Conservation (phyloP, 1,140 invertebrate genomes). For the Prorops nasuta region DNA sequence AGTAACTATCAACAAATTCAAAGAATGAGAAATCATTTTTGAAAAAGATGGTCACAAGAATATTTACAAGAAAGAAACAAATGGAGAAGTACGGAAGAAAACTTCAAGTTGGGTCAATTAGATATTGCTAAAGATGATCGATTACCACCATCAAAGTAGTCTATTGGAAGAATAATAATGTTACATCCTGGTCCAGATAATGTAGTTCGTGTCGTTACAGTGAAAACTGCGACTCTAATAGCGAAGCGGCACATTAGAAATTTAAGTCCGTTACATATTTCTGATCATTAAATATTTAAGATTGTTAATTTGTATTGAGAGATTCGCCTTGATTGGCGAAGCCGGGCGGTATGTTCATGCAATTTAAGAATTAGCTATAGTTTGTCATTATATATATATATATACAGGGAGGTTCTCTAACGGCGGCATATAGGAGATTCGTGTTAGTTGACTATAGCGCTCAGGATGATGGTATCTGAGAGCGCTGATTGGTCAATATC, state of each 20-base stretch:
- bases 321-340: conserved; percentile 31
- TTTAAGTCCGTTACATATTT: too few relatives aligned
- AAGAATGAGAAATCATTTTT: neutral
- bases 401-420: too few relatives aligned
- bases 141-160: neutral
- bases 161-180: neutral
- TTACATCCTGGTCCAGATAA: neutral
- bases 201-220: neutral
- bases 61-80: neutral
- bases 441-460: too few relatives aligned
- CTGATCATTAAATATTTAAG: neutral
- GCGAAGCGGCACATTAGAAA: too few relatives aligned
- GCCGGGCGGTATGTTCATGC: conserved; percentile 10
- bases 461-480: too few relatives aligned
- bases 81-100: neutral
- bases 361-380: too few relatives aligned
- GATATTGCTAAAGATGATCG: neutral
- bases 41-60: neutral
- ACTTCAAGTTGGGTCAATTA: neutral
- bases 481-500: too few relatives aligned
- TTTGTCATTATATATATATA: too few relatives aligned
- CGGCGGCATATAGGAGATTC: too few relatives aligned
- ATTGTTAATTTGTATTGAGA: too few relatives aligned
- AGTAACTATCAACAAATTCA: neutral
- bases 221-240: neutral